Evolutionary conservation across 2,797 vertebrate species (phyloP).

Genomic region (Phalanger gymnotis): DNA sequence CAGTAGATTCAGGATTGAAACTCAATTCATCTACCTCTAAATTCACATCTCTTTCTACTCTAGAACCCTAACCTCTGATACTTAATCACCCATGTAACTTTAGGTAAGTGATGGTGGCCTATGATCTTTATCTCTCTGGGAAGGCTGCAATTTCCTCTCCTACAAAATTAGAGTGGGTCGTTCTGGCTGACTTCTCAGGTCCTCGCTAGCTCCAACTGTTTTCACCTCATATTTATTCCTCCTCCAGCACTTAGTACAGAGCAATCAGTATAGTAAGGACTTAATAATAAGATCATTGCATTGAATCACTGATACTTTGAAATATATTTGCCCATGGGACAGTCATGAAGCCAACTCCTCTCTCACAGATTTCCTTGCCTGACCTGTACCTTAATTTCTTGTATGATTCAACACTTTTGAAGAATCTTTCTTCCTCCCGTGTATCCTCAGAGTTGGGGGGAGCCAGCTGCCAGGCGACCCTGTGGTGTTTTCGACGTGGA

Average conservation of each 20-base stretch:
- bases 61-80: neutral
- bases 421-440: conserved; percentile 40
- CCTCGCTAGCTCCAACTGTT: neutral
- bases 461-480: conserved; percentile 68
- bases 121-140: neutral
- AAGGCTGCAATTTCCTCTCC: neutral
- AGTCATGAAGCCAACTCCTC: neutral
- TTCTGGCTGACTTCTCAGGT: neutral
- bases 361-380: neutral
- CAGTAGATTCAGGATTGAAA: neutral
- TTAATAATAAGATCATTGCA: neutral
- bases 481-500: conserved; percentile 32
- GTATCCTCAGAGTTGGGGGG: conserved; percentile 4
- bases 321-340: neutral
- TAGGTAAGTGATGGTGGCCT: neutral
- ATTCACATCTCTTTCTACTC: neutral
- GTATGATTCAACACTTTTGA: conserved; percentile 56
- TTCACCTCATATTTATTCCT: neutral
- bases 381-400: conserved; percentile 68
- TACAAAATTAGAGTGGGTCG: neutral
- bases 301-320: neutral
- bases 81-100: neutral
- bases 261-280: neutral
- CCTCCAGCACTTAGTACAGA: neutral
- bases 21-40: neutral